Evolutionary conservation across 2,888 invertebrate species (phyloP).

Genomic region (Prosopocoilus inquinatus): DNA sequence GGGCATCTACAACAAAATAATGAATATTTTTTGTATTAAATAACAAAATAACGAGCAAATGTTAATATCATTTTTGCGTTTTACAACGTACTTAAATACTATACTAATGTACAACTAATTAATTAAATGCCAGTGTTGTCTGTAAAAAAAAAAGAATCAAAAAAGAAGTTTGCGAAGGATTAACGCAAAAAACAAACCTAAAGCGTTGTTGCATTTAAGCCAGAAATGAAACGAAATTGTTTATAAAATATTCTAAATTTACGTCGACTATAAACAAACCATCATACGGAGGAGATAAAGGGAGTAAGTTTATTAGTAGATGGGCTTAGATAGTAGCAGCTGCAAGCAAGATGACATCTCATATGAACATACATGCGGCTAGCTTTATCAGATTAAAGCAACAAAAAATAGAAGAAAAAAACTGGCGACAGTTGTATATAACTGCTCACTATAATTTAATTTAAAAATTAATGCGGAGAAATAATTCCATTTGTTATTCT

Average conservation of each 20-base stretch:
- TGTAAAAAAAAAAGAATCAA: no score
- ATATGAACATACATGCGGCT: slow-evolving; percentile 11
- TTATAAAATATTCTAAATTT: slow-evolving; percentile 20
- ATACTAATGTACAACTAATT: no score
- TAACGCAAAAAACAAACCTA: no score
- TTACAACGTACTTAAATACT: no score
- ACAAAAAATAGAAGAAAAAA: slow-evolving; percentile 25
- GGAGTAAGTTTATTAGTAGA: slow-evolving; percentile 27
- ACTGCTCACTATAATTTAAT: slow-evolving; percentile 30
- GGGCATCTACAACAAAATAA: no score
- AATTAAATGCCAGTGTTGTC: no score
- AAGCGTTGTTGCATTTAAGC: no score
- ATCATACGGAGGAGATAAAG: slow-evolving; percentile 15
- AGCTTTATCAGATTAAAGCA: slow-evolving; percentile 27
- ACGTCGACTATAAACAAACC: slow-evolving; percentile 17
- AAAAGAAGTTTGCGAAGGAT: no score
- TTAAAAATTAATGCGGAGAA: slow-evolving; percentile 26
- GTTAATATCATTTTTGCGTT: no score
- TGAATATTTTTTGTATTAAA: no score
- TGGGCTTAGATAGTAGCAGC: slow-evolving; percentile 29
- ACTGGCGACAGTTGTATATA: slow-evolving; percentile 27
- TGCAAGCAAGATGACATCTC: slow-evolving; percentile 30
- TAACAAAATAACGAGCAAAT: no score
- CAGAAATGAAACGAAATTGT: slow-evolving; percentile 1
- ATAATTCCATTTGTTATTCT: slow-evolving; percentile 16